phyloP scores from a whole-genome alignment of 1,140 invertebrate species.

The Venturia canescens region DNA sequence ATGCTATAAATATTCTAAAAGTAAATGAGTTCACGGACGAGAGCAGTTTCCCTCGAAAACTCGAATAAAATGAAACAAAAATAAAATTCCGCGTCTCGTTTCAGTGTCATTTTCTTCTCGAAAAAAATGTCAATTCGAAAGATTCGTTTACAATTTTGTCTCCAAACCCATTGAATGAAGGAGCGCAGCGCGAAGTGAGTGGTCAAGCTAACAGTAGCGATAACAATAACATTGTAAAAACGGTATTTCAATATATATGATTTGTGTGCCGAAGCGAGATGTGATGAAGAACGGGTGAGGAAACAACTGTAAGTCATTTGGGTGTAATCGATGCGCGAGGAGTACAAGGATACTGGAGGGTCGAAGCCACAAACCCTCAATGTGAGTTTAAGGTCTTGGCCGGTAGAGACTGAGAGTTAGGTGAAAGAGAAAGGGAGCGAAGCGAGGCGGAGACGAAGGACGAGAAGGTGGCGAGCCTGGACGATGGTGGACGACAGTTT shows the following conservation, averaged over 20 bases:
- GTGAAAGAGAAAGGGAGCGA: slow-evolving; percentile 6
- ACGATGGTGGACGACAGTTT: slow-evolving; percentile 69
- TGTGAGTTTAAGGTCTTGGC: slow-evolving; percentile 76
- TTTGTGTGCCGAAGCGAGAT: not conserved
- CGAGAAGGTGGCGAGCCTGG: slow-evolving; percentile 66
- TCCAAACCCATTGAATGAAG: too few species aligned
- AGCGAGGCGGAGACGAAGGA: slow-evolving; percentile 53
- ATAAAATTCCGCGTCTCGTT: too few species aligned
- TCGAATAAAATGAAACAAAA: too few species aligned
- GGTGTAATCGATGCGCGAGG: slow-evolving; percentile 66
- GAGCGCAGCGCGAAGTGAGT: too few species aligned
- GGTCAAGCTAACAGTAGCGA: too few species aligned
- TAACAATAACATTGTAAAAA: not conserved
- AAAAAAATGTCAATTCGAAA: too few species aligned
- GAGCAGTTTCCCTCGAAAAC: too few species aligned
- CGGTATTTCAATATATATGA: not conserved
- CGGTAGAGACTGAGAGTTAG: slow-evolving; percentile 56
- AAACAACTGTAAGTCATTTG: slow-evolving; percentile 68
- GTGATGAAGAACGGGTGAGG: slow-evolving; percentile 40
- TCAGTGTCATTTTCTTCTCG: too few species aligned
- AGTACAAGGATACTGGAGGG: slow-evolving; percentile 58
- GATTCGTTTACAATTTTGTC: too few species aligned
- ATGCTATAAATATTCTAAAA: too few species aligned
- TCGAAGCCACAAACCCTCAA: slow-evolving; percentile 53
- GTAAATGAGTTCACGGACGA: too few species aligned